Evolutionary conservation across 2,113 vertebrate species (phyloP), one percentile per base, ranked within the genome.

Genomic region (Barbus barbus): DNA sequence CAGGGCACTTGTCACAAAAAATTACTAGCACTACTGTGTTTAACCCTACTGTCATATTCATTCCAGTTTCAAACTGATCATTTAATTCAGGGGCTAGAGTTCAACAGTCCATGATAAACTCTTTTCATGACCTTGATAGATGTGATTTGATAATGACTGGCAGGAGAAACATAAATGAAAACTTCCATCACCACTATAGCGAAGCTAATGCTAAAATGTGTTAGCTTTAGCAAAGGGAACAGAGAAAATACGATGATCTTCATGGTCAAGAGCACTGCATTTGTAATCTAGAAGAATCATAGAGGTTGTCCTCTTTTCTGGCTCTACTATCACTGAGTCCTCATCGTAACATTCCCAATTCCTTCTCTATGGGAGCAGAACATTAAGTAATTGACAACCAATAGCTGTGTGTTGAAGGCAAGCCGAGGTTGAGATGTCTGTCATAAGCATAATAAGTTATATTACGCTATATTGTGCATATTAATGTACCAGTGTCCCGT

Each of bases 1-100:
- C 86, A 87, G 41, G 81, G 81, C 76, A 87, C 86, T 87, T 83
- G 86, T 87, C 88, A 89, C 83, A 85, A 85, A 81, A 65, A 56
- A 85, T 87, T 85, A 86, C 75, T 69, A 87, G 67, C 79, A 24
- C 61, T 36, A 63, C 77, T 61, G 79, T 77, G 78, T 83, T 84
- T 86, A 86, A 63, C 65, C 41, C 51, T 73, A 60, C 85, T 81
- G 84, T 83, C 84, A 84, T 82, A 81, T 46, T 88, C 82, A 83
- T 88, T 83, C 81, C 76, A 69, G 73, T 85, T 85, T 85, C 78
- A 88, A 87, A 88, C 85, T 85, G 84, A 85, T 88, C 58, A 81
- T 85, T 81, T 88, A 44, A 83, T 85, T 71, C 53, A 60, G 69
- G 26, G 84, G 84, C 36, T 81, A 75, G 44, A 81, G 84, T 88